Base-by-base conservation (phyloP, 2,113 vertebrate species). In the Lonchura striata region DNA sequence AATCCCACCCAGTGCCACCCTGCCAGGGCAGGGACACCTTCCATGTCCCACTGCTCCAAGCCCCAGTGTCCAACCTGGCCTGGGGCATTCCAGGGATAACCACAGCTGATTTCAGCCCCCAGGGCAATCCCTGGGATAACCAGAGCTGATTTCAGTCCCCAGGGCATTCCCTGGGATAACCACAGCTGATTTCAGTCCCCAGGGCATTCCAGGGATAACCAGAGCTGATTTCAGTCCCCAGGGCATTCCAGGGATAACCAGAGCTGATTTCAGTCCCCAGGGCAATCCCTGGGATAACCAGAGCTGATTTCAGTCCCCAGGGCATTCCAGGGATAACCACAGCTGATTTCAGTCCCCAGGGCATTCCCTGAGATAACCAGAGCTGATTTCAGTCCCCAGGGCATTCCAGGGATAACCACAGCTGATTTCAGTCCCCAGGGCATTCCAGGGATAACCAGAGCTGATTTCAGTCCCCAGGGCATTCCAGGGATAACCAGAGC, bases 1-100 rank as follows among this genome's bases (percentile, higher is more conserved):
- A 25, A 72, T 12, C 17, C 6, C 47, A 31, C 1, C 33, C 57
- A 25, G 33, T 11, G 7, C 17, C 68, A 46, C 20, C 33, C 47
- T 53, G 56, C 39, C 33, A 25, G 2, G n/a, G 63, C n/a, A 39
- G 33, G 49, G n/a, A 56, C 69, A 64, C 23, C 25, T 50, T 0
- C 20, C 60, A 24, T 14, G 2, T 15, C 30, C 42, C 53, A 20
- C 3, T 7, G 15, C 30, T 35, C 52, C 42, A 9, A 39, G 23
- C 50, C 57, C 56, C 0, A 1, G 44, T 25, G 25, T 44, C 56
- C 60, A 84, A 0, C 3, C 41, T 7, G 19, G 35, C 13, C 71
- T 16, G 7, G 52, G 3, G 5, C 35, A 9, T 7, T 31, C 3
- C 82, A 42, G 61, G 52, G 82, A 21, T 11, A 49, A 20, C 35